Conservation (phyloP, 1,140 invertebrate species). For the Cepaea nemoralis region DNA sequence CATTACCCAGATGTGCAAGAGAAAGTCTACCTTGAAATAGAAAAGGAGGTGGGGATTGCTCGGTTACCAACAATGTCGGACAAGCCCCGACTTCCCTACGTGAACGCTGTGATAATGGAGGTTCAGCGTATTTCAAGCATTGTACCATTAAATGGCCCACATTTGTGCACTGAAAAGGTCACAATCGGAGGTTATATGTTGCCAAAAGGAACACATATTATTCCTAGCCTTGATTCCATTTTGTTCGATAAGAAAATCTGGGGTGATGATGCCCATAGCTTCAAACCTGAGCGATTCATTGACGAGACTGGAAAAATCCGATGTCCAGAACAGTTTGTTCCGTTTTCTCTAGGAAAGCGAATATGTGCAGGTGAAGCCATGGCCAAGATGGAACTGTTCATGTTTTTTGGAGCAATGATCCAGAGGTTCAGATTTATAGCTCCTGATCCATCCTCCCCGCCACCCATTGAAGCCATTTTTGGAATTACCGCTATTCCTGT, state of each 20-base stretch:
- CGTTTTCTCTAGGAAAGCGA: conserved; percentile 42
- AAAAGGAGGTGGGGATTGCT: no score
- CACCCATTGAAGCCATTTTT: background rate
- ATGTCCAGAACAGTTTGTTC: conserved; percentile 34
- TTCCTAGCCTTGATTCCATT: conserved; percentile 62
- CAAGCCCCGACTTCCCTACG: no score
- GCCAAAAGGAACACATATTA: conserved; percentile 61
- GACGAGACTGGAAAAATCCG: conserved; percentile 47
- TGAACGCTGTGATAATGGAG: no score
- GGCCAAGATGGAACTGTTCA: conserved; percentile 45
- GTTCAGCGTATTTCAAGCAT: no score
- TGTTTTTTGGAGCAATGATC: conserved; percentile 16
- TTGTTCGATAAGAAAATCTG: conserved; percentile 72
- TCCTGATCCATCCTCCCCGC: background rate
- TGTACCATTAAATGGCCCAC: conserved; percentile 63
- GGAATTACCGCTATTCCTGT: background rate
- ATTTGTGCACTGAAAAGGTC: conserved; percentile 54
- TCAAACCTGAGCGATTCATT: conserved; percentile 78
- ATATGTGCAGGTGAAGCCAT: conserved; percentile 46
- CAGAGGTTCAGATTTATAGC: conserved; percentile 11
- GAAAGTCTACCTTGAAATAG: no score
- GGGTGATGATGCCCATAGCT: conserved; percentile 78
- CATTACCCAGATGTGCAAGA: conserved; percentile 14
- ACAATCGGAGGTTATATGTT: conserved; percentile 63
- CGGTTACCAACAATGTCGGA: no score